phyloP scores from a whole-genome alignment of 2,113 vertebrate species.

The Rhizomys pruinosus region DNA sequence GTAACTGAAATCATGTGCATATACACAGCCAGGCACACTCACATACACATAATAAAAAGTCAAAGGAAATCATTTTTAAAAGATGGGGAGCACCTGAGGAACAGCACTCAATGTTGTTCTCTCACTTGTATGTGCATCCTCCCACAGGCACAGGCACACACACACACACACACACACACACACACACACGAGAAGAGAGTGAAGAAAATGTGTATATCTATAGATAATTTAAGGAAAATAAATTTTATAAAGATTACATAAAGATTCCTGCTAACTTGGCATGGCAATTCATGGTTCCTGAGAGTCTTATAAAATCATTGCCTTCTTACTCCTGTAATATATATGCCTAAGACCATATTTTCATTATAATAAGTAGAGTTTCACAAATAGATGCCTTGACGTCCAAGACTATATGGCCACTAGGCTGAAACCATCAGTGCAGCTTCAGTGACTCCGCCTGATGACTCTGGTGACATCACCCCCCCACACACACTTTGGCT shows the following conservation, averaged over 20 bases:
- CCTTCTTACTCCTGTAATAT: conserved; percentile 19
- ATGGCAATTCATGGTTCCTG: conserved; percentile 10
- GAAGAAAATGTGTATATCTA: neutral
- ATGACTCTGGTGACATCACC: neutral
- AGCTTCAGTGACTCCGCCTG: neutral
- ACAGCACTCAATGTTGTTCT: neutral
- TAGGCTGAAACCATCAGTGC: neutral
- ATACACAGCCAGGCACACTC: too few species aligned
- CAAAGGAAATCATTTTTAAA: too few species aligned
- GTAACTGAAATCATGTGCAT: too few species aligned
- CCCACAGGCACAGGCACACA: neutral
- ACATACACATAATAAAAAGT: too few species aligned
- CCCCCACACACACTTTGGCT: neutral
- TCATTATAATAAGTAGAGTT: conserved; percentile 6
- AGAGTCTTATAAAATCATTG: conserved; percentile 35
- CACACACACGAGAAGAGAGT: neutral
- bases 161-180: neutral
- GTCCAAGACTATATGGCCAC: neutral
- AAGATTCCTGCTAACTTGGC: conserved; percentile 16
- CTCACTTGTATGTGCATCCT: neutral
- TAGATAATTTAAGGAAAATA: neutral
- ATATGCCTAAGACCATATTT: conserved; percentile 34
- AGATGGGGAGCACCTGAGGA: neutral
- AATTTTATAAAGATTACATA: neutral
- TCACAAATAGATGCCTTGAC: conserved; percentile 53